Evolutionary conservation across 1,140 invertebrate genomes (phyloP), one percentile per base, ranked within the genome.

Genomic region (Heterodera carotae): DNA sequence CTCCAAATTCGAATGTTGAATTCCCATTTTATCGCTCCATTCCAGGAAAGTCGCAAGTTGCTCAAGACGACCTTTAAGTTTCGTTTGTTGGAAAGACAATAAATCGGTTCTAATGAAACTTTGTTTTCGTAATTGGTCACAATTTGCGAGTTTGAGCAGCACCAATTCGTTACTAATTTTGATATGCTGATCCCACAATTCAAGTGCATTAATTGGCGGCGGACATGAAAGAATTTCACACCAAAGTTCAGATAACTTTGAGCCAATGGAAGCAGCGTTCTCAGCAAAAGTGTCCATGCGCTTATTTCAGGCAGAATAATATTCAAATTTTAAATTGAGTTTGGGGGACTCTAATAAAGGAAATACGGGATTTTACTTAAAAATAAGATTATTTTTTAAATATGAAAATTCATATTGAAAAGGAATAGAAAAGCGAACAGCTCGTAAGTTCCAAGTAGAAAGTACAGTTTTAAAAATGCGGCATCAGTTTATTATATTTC

Each of bases 171-270:
- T 53, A 18, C 76, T 31, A 39, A 82, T 82, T 25, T 53, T 53
- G 6, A 73, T 10, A 76, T 82, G 82, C 29, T 82, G 82, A 33
- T 84, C 69, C 69, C 69, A 82, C 12, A 82, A 70, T 68, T 82
- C 59, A 18, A 53, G 74, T 6, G 29, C 36, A 36, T 82, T 83
- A 8, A 43, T 15, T n/a, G 82, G 56, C 1, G 80, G 82, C 2
- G 48, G 68, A 12, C 33, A 39, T 34, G 56, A 53, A n/a, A 82
- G 34, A 39, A 72, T 53, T 33, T 71, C 59, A 29, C 69, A 34
- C 80, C 83, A 82, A 22, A 82, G 53, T 56, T 62, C 31, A 2
- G 82, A 33, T 22, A 80, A 39, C 68, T 79, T 76, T 3, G 60
- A 31, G 22, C 76, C 74, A 33, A 76, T n/a, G 4, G 74, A 29